These are phyloP conservation scores for Isoperla grammatica DNA, from an alignment of 2,888 invertebrate species.

Conservation along the genomic window DNA sequence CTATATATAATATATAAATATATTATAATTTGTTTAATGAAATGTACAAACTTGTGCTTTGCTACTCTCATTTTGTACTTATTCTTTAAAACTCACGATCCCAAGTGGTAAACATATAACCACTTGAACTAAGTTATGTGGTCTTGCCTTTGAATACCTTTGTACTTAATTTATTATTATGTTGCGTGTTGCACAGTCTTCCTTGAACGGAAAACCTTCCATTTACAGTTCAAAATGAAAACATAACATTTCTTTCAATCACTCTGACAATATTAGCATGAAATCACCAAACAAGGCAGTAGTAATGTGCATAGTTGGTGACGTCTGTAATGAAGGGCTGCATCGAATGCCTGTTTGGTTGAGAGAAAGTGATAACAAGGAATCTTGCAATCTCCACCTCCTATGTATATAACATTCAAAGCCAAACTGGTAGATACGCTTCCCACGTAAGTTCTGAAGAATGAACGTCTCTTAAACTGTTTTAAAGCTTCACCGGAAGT, in stretches of 20 bases:
- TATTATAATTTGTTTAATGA: no score
- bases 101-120: background rate
- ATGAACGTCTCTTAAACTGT: no score
- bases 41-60: no score
- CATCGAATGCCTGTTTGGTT: background rate
- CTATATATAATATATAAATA: no score
- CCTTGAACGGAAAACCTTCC: conserved; percentile 15
- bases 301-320: background rate
- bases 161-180: conserved; percentile 18
- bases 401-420: no score
- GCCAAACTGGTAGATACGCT: no score
- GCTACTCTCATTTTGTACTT: no score
- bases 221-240: conserved; percentile 21
- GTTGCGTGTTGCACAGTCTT: conserved; percentile 15
- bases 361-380: background rate
- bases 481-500: no score
- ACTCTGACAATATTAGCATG: conserved; percentile 28
- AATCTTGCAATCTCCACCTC: no score
- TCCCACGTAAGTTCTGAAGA: no score
- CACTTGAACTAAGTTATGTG: background rate
- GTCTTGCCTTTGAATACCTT: conserved; percentile 15
- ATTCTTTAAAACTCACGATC: background rate
- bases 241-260: conserved; percentile 24
- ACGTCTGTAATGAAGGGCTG: background rate
- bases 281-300: background rate